Evolutionary conservation across 2,797 vertebrate genomes (phyloP), one percentile per base, ranked within the genome.

Genomic region (Coluber constrictor): DNA sequence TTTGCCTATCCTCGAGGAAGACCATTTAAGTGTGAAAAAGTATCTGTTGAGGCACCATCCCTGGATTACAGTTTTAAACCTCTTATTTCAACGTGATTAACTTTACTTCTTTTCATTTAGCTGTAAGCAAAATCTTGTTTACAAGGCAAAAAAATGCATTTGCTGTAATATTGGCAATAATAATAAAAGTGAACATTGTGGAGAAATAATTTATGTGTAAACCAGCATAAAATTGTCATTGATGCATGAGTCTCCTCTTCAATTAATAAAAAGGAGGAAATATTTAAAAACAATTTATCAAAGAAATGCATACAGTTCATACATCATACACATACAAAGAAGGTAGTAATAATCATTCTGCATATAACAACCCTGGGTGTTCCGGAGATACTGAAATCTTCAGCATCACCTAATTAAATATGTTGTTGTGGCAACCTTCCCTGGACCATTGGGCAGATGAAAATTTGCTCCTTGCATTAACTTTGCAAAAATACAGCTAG

Each of bases 221-320:
- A 98, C 98, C 97, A 97, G 98, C 98, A 97, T 95, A 97, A 97
- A 98, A 98, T 97, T 99, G 99, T 98, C 99, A 99, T 98, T 99
- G 99, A 99, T 99, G 97, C 98, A 99, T 99, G 98, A 98, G 98
- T 98, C 98, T 98, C 98, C 98, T 98, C 98, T 98, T 98, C 98
- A 98, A 98, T 99, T 99, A 99, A 99, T 99, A 99, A 99, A 99
- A 98, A 98, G 98, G 98, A 99, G 98, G 98, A 99, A 98, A 99
- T 99, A 98, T 98, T 98, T 98, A 98, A 98, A 98, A 99, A 98
- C 98, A 98, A 99, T 98, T 99, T 98, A 98, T 98, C 98, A 99
- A 98, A 94, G 95, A 97, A 98, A 98, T 98, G 98, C 98, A 98
- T 98, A 98, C 98, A 98, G 98, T 97, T 98, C 98, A 99, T 99